These are phyloP conservation scores for Drosophila kepulauana DNA, from an alignment of 1,140 invertebrate genomes.

Conservation along the genomic window DNA sequence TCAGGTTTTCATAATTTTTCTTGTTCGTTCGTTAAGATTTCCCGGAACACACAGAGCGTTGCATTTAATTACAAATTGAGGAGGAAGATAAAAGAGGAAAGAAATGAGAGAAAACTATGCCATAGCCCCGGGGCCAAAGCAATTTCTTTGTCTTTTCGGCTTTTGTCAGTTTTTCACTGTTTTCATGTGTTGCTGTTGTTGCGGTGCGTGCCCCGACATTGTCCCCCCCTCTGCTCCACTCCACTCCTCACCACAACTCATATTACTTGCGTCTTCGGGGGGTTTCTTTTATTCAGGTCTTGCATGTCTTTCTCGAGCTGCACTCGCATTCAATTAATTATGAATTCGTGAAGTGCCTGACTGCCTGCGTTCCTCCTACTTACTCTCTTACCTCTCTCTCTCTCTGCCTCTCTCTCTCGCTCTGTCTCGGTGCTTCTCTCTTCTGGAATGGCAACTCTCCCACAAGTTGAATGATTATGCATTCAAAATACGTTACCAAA, in stretches of 20 bases:
- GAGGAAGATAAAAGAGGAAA: slow-evolving; percentile 30
- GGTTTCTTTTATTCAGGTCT: slow-evolving; percentile 19
- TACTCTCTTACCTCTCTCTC: neutral
- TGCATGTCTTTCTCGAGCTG: slow-evolving; percentile 32
- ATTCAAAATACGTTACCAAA: slow-evolving; percentile 71
- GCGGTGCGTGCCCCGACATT: slow-evolving; percentile 27
- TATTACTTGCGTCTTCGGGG: slow-evolving; percentile 9
- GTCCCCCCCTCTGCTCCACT: too few species aligned
- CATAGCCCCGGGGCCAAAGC: slow-evolving; percentile 7
- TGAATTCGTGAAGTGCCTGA: slow-evolving; percentile 31
- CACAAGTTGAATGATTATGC: slow-evolving; percentile 51
- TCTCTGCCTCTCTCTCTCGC: neutral
- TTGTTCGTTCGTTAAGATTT: slow-evolving; percentile 26
- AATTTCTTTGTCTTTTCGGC: slow-evolving; percentile 44
- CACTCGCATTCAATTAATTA: slow-evolving; percentile 43
- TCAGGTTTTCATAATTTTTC: slow-evolving; percentile 41
- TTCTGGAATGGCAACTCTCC: slow-evolving; percentile 8
- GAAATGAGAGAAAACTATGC: slow-evolving; percentile 21
- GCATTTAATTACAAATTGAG: slow-evolving; percentile 51
- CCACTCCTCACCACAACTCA: neutral
- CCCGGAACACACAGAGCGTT: slow-evolving; percentile 41
- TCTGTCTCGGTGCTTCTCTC: neutral
- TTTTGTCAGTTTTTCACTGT: slow-evolving; percentile 8
- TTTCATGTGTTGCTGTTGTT: slow-evolving; percentile 5
- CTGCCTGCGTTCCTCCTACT: neutral